These are phyloP conservation scores for Aegotheles bennettii DNA, from an alignment of 2,113 vertebrate species.

Conservation along the genomic window DNA sequence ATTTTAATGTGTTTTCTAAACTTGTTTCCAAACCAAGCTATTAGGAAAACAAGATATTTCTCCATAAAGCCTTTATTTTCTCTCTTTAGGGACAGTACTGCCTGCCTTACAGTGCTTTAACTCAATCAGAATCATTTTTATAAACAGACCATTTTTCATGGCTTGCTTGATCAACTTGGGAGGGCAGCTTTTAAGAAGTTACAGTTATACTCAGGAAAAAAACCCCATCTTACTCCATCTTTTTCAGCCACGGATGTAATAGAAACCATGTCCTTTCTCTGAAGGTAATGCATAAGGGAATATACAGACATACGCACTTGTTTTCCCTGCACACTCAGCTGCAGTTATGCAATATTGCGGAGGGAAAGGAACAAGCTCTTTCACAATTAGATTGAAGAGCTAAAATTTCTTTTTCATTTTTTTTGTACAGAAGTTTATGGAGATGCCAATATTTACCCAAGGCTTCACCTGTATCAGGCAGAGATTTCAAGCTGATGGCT, in stretches of 20 bases:
- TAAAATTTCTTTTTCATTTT: background rate
- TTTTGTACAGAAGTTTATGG: background rate
- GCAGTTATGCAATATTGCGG: background rate
- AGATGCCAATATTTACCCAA: conserved; percentile 22
- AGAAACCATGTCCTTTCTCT: background rate
- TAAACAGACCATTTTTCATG: conserved; percentile 45
- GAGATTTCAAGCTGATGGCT: background rate
- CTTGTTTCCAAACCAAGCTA: conserved; percentile 44
- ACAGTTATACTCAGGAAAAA: background rate
- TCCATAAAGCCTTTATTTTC: conserved; percentile 33
- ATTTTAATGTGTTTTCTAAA: conserved; percentile 53
- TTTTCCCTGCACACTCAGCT: background rate
- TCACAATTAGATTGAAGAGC: background rate
- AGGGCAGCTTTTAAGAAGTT: conserved; percentile 19
- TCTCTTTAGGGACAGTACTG: conserved; percentile 32
- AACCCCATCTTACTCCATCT: background rate
- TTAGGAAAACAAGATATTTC: conserved; percentile 59
- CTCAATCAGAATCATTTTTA: conserved; percentile 44
- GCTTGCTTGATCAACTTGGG: conserved; percentile 28
- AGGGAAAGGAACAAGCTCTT: conserved; percentile 2
- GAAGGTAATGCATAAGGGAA: background rate
- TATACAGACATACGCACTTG: background rate
- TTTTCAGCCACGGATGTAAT: background rate
- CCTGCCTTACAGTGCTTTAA: conserved; percentile 26
- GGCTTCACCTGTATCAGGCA: background rate